A percentile compares a stretch with the other conserved stretches of the same genome.
Conservation (phyloP, 1,140 invertebrate species). For the Drosophila truncata region DNA sequence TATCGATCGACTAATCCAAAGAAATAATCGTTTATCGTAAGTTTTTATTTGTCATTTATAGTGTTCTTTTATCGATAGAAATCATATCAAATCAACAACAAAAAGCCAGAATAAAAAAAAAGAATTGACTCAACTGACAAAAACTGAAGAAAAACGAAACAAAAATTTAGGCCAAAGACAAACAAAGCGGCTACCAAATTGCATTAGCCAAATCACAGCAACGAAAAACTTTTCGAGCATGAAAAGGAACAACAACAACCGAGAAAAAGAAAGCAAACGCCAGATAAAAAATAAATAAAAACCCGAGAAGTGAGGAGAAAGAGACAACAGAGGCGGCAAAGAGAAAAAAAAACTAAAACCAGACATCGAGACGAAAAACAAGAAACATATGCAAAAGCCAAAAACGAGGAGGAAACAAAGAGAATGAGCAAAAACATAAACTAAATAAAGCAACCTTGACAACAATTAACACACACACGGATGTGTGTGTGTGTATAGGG, state of each 20-base stretch:
- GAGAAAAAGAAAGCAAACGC: constrained; percentile 61
- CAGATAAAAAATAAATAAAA: constrained; percentile 35
- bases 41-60: not conserved
- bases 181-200: constrained; percentile 77
- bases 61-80: not conserved
- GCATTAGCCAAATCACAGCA: constrained; percentile 79
- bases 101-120: constrained; percentile 2
- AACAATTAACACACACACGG: constrained; percentile 72
- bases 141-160: constrained; percentile 32
- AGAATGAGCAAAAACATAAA: constrained; percentile 58
- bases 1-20: not conserved
- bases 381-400: constrained; percentile 61
- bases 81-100: constrained; percentile 23
- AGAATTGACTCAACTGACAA: constrained; percentile 20
- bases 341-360: constrained; percentile 29
- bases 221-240: constrained; percentile 72
- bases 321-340: constrained; percentile 11
- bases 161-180: constrained; percentile 75
- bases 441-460: constrained; percentile 78
- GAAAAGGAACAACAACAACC: constrained; percentile 36
- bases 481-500: not conserved
- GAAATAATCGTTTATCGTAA: not conserved
- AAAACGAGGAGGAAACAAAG: constrained; percentile 38
- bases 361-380: constrained; percentile 48
- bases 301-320: constrained; percentile 13